phyloP scores from a whole-genome alignment of 2,113 vertebrate species.

The Panurus biarmicus region DNA sequence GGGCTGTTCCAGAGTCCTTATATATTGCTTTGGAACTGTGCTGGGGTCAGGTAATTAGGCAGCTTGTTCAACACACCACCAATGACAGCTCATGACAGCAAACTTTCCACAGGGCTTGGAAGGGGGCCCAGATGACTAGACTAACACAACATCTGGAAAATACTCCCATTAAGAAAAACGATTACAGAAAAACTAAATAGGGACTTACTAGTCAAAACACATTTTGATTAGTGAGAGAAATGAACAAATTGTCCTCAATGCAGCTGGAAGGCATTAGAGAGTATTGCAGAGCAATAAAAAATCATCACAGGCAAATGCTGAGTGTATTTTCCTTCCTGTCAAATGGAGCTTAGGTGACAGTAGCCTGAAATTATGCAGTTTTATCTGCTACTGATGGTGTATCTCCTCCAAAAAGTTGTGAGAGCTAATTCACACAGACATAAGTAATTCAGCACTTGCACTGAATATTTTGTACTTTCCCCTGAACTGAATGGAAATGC shows the following conservation, averaged over 20 bases:
- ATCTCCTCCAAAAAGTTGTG: background rate
- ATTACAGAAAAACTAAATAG: constrained; percentile 70
- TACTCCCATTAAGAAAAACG: constrained; percentile 74
- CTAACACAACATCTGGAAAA: constrained; percentile 77
- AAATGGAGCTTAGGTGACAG: constrained; percentile 7
- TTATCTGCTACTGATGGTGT: background rate
- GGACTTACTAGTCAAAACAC: constrained; percentile 69
- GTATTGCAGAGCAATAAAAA: background rate
- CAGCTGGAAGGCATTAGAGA: constrained; percentile 29
- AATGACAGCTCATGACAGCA: constrained; percentile 73
- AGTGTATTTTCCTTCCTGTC: background rate
- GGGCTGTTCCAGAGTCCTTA: constrained; percentile 54
- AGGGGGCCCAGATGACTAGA: constrained; percentile 65
- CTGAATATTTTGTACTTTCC: background rate
- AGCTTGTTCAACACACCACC: constrained; percentile 68
- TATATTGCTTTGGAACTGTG: constrained; percentile 62
- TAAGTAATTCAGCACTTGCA: background rate
- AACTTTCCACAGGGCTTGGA: constrained; percentile 76
- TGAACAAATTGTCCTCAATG: constrained; percentile 69
- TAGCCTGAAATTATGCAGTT: background rate
- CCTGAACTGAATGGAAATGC: background rate
- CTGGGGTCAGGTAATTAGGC: constrained; percentile 63
- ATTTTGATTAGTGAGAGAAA: constrained; percentile 65
- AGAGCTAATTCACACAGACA: background rate
- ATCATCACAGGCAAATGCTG: background rate